Evolutionary conservation across 2,888 invertebrate genomes (phyloP).

Genomic region (Ischnura elegans): DNA sequence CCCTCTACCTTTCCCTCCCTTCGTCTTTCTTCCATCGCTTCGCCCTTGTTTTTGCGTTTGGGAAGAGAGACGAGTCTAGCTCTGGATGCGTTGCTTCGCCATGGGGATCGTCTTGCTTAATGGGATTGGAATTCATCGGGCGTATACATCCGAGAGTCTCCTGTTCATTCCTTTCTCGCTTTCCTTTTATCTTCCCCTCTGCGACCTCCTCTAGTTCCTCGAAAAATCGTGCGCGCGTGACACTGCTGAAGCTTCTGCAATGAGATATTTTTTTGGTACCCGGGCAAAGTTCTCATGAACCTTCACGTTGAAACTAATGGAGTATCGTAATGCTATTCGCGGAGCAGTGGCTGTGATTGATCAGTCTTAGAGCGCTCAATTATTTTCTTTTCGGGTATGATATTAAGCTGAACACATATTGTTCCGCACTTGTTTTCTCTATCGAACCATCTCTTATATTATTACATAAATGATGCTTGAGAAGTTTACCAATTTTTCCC

Average conservation of each 20-base stretch:
- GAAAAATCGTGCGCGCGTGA: slow-evolving; percentile 30
- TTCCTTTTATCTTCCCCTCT: neutral
- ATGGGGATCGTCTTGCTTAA: neutral
- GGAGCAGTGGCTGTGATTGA: too few species aligned
- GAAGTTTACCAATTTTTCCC: too few species aligned
- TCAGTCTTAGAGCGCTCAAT: too few species aligned
- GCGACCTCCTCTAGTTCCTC: neutral
- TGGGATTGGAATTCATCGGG: slow-evolving; percentile 15
- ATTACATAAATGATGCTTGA: too few species aligned
- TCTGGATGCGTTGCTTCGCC: slow-evolving; percentile 9
- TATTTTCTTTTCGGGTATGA: too few species aligned
- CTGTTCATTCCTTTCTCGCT: neutral
- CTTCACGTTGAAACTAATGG: neutral
- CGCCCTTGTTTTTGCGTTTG: neutral
- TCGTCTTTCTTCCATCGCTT: neutral
- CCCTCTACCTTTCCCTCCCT: neutral
- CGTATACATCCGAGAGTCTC: neutral
- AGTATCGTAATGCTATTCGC: neutral
- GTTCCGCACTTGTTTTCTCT: too few species aligned
- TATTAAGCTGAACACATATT: too few species aligned
- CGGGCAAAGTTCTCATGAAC: neutral
- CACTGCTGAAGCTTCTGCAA: neutral
- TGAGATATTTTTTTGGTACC: neutral
- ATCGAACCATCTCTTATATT: too few species aligned
- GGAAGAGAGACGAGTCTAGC: neutral